Conservation (phyloP, 2,888 invertebrate species). For the Cyclophora albipunctata region DNA sequence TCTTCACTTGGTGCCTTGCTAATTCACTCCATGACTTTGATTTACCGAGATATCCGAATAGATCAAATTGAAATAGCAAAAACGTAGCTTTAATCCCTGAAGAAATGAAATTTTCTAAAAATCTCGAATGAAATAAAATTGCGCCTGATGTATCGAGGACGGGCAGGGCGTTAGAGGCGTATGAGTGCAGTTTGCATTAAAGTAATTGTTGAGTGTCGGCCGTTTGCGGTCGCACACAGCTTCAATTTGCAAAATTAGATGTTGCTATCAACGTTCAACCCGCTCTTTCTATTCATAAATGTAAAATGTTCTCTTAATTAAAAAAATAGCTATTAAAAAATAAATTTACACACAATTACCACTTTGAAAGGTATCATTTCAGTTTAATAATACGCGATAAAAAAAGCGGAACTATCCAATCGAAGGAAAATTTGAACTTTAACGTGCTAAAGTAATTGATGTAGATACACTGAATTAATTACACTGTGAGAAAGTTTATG, state of each 20-base stretch:
- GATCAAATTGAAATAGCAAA: too few relatives aligned
- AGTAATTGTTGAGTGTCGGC: constrained; percentile 41
- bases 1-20: constrained; percentile 52
- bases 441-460: constrained; percentile 2
- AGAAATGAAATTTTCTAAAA: constrained; percentile 37
- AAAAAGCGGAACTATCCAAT: not conserved
- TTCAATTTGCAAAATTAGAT: constrained; percentile 54
- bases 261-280: constrained; percentile 30
- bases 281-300: constrained; percentile 33
- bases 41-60: constrained; percentile 19
- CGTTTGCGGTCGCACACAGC: constrained; percentile 40
- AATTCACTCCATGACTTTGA: constrained; percentile 47
- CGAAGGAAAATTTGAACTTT: not conserved
- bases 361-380: not conserved
- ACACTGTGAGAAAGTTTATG: constrained; percentile 54
- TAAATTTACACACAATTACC: not conserved
- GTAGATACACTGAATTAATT: constrained; percentile 51
- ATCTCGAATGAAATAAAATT: constrained; percentile 49
- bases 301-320: constrained; percentile 25
- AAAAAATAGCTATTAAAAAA: constrained; percentile 16
- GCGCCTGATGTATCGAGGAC: constrained; percentile 47
- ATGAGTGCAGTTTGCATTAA: constrained; percentile 52
- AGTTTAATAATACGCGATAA: not conserved
- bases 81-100: too few relatives aligned
- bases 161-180: constrained; percentile 31